phyloP scores from a whole-genome alignment of 2,797 vertebrate genomes.

The Alca torda region DNA sequence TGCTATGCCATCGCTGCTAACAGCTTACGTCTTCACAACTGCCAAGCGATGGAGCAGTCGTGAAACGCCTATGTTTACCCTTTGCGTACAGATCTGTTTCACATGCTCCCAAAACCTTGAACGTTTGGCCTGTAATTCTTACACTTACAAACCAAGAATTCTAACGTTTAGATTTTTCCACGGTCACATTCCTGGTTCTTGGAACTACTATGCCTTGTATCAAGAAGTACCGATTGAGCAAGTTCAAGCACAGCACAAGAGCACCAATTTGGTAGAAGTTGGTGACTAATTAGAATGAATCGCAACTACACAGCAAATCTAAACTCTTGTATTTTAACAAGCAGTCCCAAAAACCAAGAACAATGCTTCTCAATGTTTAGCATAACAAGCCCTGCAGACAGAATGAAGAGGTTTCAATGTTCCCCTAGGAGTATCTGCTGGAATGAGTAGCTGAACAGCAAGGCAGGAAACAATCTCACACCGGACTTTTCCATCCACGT shows the following conservation, averaged over 20 bases:
- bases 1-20: slow-evolving; percentile 53
- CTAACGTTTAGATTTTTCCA: slow-evolving; percentile 50
- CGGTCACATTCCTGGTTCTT: slow-evolving; percentile 70
- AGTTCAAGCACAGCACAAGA: slow-evolving; percentile 61
- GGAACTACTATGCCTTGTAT: slow-evolving; percentile 69
- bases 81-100: slow-evolving; percentile 63
- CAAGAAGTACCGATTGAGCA: slow-evolving; percentile 35
- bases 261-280: slow-evolving; percentile 50
- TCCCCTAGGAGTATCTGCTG: slow-evolving; percentile 69
- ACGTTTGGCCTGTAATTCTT: slow-evolving; percentile 64
- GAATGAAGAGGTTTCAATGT: slow-evolving; percentile 65
- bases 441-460: slow-evolving; percentile 70
- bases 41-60: slow-evolving; percentile 62
- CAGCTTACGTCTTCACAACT: slow-evolving; percentile 59
- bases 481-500: slow-evolving; percentile 57
- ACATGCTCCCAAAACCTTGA: slow-evolving; percentile 62
- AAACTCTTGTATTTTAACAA: neutral
- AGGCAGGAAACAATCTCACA: slow-evolving; percentile 70
- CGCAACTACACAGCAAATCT: slow-evolving; percentile 51
- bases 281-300: slow-evolving; percentile 56
- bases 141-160: slow-evolving; percentile 50
- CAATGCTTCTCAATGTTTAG: slow-evolving; percentile 40
- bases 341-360: slow-evolving; percentile 76
- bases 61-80: slow-evolving; percentile 54
- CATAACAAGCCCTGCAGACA: slow-evolving; percentile 69